Base-by-base conservation (phyloP, 2,797 vertebrate species). In the Nyctalus aviator region DNA sequence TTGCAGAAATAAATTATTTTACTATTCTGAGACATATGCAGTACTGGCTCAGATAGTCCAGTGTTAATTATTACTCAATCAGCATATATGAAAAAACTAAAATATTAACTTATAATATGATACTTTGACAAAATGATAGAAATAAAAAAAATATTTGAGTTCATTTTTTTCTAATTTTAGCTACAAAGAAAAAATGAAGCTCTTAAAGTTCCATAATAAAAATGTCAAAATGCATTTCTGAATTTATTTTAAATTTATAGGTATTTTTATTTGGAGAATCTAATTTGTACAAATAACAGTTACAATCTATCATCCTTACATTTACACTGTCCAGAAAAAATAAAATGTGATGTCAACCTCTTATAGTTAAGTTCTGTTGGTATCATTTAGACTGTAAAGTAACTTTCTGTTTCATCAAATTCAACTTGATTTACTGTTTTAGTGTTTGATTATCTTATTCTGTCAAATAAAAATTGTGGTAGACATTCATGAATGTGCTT, bases 381-480 rank as follows among this genome's bases (percentile, higher is more conserved):
- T 98, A 88, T 98, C 97, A 95, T 77, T 92, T 97, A 62, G 57
- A 91, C 93, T 96, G 17, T 93, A 93, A 98, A 97, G 90, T 91
- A 96, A 95, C 68, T 97, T 98, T 97, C 69, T 97, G 72, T 92
- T 97, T 97, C 92, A 69, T 93, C 82, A 96, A 97, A 97, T 75
- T 35, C 35, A 95, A 79, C 13, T 92, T 97, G 96, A 98, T 98
- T 98, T 98, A 97, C 96, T 90, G 83, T 97, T 97, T 97, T 97
- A 97, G 97, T 91, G 85, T 96, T 97, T 98, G 72, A 87, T 97
- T 98, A 97, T 96, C 94, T 97, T 98, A 35, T 97, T 97, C 93
- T 97, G 94, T 95, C 97, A 99, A 98, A 98, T 97, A 99, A 99
- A 97, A 99, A 99, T 84, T 99, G 97, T 93, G 37, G 97, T 86